Base-by-base conservation (phyloP, 2,888 invertebrate genomes). In the Drosophila paucipuncta region DNA sequence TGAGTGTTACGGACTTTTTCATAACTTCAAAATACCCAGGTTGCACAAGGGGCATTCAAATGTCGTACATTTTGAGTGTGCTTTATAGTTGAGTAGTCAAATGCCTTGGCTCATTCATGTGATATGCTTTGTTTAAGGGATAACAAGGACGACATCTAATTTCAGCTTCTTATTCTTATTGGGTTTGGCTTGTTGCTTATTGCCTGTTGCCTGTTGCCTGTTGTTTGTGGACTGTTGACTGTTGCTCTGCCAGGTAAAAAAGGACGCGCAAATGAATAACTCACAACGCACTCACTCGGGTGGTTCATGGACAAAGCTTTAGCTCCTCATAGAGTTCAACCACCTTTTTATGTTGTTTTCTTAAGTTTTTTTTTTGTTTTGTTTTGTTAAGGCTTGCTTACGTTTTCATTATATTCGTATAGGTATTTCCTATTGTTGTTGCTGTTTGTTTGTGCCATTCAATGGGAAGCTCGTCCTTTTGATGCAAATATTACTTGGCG, bases 381-480 rank as follows among this genome's bases (percentile, higher is more conserved):
- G 30, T 52, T 59, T 63, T 59, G 50, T 64, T 55, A 28, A 25
- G 33, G 47, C 28, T 25, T 31, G 43, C 39, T 25, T 22, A 41
- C 25, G 55, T 47, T 60, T 73, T 63, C 60, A 28, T 68, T 59
- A 73, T 67, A 65, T 57, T 28, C 39, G 49, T 58, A 49, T 52
- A 62, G 70, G 67, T 76, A 76, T 67, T 71, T 71, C 67, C 68
- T 76, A 54, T 50, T 63, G 54, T 35, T 59, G 39, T 58, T 76
- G 71, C 39, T 76, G 64, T 68, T 78, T 70, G 72, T 78, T 39
- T 33, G 52, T 55, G 58, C 41, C 57, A 59, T 70, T 78, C 55
- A 68, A 68, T 68, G 68, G 73, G 70, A 73, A 70, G 70, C 74
- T 85, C 73, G 83, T 83, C 86, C 86, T 83, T 83, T 85, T 80